phyloP scores from a whole-genome alignment of 2,797 vertebrate species.

The Neostethus bicornis region DNA sequence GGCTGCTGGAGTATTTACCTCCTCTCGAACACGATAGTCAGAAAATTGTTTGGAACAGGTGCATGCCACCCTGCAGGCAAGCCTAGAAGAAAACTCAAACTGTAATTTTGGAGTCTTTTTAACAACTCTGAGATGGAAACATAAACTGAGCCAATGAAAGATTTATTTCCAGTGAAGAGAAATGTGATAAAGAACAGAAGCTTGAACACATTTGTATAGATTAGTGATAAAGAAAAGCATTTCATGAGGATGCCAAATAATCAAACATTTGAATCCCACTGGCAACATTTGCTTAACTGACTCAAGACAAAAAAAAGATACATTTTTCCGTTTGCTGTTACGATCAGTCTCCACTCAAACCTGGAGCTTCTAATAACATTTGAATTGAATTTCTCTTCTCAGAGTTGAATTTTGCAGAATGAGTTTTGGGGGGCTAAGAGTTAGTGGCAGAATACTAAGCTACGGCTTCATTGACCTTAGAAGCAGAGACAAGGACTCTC shows the following conservation, averaged over 20 bases:
- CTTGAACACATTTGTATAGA: background rate
- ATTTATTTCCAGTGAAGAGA: background rate
- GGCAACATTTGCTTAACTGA: conserved; percentile 9
- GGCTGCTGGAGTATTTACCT: conserved; percentile 67
- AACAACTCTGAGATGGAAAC: background rate
- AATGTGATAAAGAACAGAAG: background rate
- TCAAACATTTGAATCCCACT: background rate
- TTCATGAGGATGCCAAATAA: conserved; percentile 9
- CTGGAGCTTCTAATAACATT: conserved; percentile 30
- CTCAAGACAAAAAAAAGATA: conserved; percentile 5
- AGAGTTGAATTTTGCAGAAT: conserved; percentile 38
- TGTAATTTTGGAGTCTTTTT: background rate
- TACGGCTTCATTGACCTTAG: conserved; percentile 80
- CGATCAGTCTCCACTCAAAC: conserved; percentile 27
- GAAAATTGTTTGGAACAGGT: conserved; percentile 70
- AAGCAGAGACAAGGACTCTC: conserved; percentile 76
- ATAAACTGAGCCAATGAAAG: background rate
- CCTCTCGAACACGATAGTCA: conserved; percentile 45
- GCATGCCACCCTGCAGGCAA: conserved; percentile 55
- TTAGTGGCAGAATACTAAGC: conserved; percentile 71
- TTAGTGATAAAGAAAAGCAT: background rate
- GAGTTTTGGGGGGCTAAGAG: conserved; percentile 54
- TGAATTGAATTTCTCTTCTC: conserved; percentile 39
- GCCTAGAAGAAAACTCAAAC: background rate
- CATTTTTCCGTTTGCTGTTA: conserved; percentile 5